Percentiles rank a stretch among this genome's conserved stretches.
Evolutionary conservation across 2,113 vertebrate genomes (phyloP).

Genomic region (Chloropsis hardwickii): DNA sequence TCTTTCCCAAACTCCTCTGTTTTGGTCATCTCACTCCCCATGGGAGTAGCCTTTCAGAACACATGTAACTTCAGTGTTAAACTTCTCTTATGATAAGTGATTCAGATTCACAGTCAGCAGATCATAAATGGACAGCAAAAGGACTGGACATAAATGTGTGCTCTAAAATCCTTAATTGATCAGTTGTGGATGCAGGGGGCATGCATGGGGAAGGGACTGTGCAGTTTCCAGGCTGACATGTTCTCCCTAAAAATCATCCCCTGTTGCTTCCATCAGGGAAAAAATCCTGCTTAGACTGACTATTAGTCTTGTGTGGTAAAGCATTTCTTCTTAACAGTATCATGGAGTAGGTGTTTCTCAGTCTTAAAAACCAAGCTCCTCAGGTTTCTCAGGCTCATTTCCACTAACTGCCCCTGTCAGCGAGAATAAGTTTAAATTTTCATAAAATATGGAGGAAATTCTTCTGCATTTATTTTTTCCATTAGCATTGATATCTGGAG

Average conservation of each 20-base stretch:
- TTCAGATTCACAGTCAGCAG: background rate
- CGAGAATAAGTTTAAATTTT: background rate
- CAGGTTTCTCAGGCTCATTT: background rate
- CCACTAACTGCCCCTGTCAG: background rate
- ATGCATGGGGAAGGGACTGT: background rate
- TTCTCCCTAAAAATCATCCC: background rate
- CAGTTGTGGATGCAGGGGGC: background rate
- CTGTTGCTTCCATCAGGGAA: background rate
- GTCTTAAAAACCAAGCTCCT: background rate
- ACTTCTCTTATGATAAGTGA: background rate
- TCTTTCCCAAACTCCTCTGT: background rate
- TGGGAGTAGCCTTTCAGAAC: background rate
- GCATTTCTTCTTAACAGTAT: background rate
- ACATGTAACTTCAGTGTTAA: background rate
- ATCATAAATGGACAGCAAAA: background rate
- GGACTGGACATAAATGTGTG: background rate
- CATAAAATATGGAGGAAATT: background rate
- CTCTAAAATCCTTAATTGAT: background rate
- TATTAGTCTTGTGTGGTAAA: background rate
- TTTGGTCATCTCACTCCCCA: rapidly evolving
- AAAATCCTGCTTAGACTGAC: background rate
- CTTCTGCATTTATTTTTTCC: background rate
- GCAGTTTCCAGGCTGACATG: background rate
- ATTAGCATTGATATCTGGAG: background rate
- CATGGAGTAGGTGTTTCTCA: background rate